Base-by-base conservation (phyloP, 2,888 invertebrate genomes). In the Emesis furor region DNA sequence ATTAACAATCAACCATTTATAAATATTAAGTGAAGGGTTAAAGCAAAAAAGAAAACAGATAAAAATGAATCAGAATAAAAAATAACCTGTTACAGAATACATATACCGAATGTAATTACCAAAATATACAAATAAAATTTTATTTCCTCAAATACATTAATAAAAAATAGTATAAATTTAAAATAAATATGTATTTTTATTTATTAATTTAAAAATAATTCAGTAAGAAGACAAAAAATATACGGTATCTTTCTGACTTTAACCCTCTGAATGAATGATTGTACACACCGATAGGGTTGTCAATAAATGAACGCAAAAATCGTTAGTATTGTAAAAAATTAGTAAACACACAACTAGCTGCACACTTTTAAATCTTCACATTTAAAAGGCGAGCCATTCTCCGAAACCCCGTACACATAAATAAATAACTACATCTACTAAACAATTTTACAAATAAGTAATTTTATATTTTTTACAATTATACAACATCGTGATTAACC, bases 371-470 rank as follows among this genome's bases (percentile, higher is more conserved):
- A 96, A 96, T 96, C 85, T 86, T 92, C 84, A 91, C 91, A 95
- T 96, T 96, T 95, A 95, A 96, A 95, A 95, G 96, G 94, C 90
- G 95, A 96, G 96, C 96, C 90, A 90, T 89, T 91, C 90, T 89
- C 90, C 90, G 91, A 92, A 90, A 90, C 90, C 91, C 91, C 92
- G 51, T 92, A 93, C 89, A 90, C 93, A 93, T 92, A 93, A 95
- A 96, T 96, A 96, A 96, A 96, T 96, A 93, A 94, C 94, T 96
- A 96, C 93, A 89, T 88, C 90, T 91, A 86, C 95, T 95, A 95
- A 95, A 95, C 94, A 94, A 95, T 94, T 96, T 94, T 95, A 96
- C 95, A 96, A 94, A 95, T 95, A 95, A 93, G 94, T 95, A 94
- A 95, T 94, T 95, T 94, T 94, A 94, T 94, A 93, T 51, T 68